Base-by-base conservation (phyloP, 1,140 invertebrate species). In the Micrasema longulum region DNA sequence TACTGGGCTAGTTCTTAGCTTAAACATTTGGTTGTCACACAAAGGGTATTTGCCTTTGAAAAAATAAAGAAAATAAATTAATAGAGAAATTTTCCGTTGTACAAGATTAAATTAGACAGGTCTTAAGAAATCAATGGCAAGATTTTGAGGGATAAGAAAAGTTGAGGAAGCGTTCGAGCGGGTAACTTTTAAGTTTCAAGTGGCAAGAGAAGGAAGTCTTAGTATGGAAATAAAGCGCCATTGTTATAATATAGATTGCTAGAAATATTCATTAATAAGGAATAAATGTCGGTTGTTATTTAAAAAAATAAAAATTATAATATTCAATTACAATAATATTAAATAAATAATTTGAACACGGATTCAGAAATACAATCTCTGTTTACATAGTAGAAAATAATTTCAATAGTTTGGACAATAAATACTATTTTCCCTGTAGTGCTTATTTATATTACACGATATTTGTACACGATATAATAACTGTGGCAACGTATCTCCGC, bases 381-480 rank as follows among this genome's bases (percentile, higher is more conserved):
- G 26, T 31, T 31, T 31, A 31, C 26, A 4, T 4, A 31, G 2
- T 41, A 41, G 36, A 11, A 38, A 35, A 38, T 38, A 53, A 53
- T 38, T 60, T 11, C 20, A 57, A 35, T 57, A 11, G n/a, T 11
- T 38, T 11, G 22, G 26, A 31, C 26, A 31, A 31, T 38, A 38
- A 60, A 60, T 38, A 60, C 55, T 60, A 38, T 38, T 64, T 64
- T 47, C 66, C 48, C 36, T 53, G 66, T 43, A 23, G 52, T 68
- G 52, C 52, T 38, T 45, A 52, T 7, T 31, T 31, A n/a, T n/a
- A 53, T 67, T 67, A 67, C 20, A 66, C 16, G 26, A 63, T 70
- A 70, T 70, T 70, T 70, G 68, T 70, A 70, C 68, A 64, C 26
- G 43, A 22, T 60, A 48, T 36, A 35, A 45, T 62, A 69, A 70